These are phyloP conservation scores for Graptemys geographica DNA, from an alignment of 2,797 vertebrate genomes.

Conservation along the genomic window DNA sequence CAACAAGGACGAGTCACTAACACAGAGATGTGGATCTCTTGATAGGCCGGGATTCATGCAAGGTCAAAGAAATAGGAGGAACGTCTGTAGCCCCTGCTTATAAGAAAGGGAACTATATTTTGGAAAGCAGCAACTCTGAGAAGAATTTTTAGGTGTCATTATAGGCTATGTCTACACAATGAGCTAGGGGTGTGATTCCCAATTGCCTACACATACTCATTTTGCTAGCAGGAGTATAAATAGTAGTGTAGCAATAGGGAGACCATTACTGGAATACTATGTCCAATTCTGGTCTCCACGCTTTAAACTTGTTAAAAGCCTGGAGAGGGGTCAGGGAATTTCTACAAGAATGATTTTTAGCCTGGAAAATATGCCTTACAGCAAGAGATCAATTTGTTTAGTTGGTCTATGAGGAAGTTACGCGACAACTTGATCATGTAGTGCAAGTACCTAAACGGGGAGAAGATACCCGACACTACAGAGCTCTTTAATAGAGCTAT, in stretches of 20 bases:
- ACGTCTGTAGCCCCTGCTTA: neutral
- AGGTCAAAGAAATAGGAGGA: neutral
- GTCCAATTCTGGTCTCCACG: neutral
- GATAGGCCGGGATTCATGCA: neutral
- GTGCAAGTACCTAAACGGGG: neutral
- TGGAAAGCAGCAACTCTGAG: neutral
- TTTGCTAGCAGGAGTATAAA: neutral
- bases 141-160: neutral
- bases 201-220: neutral
- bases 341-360: neutral
- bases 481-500: neutral
- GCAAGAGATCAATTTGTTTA: neutral
- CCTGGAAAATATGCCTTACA: neutral
- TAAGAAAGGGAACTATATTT: neutral
- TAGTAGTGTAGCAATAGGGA: neutral
- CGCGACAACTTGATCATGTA: neutral
- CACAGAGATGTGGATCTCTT: neutral
- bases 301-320: neutral
- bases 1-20: neutral
- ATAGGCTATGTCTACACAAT: neutral
- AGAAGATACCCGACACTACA: neutral
- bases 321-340: neutral
- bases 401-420: neutral
- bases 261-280: rapidly evolving
- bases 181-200: neutral